phyloP scores from a whole-genome alignment of 1,140 invertebrate genomes.

The Dendroctonus ponderosae region DNA sequence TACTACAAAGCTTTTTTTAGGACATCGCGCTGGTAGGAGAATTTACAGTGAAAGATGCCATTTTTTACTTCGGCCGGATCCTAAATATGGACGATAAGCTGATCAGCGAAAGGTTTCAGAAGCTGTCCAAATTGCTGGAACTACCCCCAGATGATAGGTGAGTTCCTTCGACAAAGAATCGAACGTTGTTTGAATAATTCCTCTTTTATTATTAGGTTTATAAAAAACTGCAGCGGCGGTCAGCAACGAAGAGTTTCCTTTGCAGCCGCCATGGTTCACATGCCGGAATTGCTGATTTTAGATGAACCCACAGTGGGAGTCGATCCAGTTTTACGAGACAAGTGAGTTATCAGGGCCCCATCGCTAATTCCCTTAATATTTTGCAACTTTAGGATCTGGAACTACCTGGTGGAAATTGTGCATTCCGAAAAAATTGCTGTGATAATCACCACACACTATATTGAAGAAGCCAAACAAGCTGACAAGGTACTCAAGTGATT shows the following conservation, averaged over 20 bases:
- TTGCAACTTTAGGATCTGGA: constrained; percentile 76
- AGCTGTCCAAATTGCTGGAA: constrained; percentile 71
- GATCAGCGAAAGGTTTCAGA: constrained; percentile 66
- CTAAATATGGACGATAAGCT: constrained; percentile 69
- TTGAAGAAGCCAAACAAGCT: constrained; percentile 86
- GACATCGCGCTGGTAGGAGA: constrained; percentile 85
- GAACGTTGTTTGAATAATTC: background rate
- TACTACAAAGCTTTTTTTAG: constrained; percentile 51
- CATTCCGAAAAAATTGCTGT: constrained; percentile 66
- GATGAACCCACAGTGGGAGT: constrained; percentile 93
- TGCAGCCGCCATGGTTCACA: constrained; percentile 81
- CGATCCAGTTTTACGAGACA: constrained; percentile 84
- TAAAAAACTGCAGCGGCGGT: constrained; percentile 78
- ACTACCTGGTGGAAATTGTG: constrained; percentile 76
- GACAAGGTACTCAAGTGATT: constrained; percentile 61
- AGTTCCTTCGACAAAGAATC: constrained; percentile 9
- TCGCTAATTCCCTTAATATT: background rate
- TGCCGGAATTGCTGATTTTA: constrained; percentile 83
- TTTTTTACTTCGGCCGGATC: constrained; percentile 86
- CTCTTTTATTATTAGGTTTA: constrained; percentile 47
- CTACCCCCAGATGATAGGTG: constrained; percentile 62
- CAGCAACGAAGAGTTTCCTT: constrained; percentile 86
- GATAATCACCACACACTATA: constrained; percentile 94
- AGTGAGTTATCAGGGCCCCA: constrained; percentile 52
- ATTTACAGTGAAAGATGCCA: constrained; percentile 80